Conservation (phyloP, 2,888 invertebrate genomes). For the Ecliptopera silaceata region DNA sequence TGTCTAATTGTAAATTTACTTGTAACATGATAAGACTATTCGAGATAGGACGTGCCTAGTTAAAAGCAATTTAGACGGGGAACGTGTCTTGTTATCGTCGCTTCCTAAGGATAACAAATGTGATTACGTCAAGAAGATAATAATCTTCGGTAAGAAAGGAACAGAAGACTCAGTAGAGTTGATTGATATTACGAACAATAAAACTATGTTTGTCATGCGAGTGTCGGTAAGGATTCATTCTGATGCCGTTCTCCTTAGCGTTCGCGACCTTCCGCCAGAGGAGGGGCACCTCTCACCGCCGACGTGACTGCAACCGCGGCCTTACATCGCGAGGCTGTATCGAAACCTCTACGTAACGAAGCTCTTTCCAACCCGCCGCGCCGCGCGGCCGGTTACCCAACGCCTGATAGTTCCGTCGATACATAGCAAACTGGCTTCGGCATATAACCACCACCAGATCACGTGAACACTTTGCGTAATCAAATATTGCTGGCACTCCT, state of each 20-base stretch:
- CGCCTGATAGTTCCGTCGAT: conserved; percentile 76
- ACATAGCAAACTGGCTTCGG: conserved; percentile 66
- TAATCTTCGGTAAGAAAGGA: conserved; percentile 25
- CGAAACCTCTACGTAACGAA: conserved; percentile 80
- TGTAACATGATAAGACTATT: conserved; percentile 65
- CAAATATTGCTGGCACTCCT: conserved; percentile 69
- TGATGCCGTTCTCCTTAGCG: conserved; percentile 77
- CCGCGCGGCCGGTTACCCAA: conserved; percentile 66
- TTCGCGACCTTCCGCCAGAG: conserved; percentile 78
- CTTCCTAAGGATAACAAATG: conserved; percentile 52
- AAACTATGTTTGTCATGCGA: conserved; percentile 48
- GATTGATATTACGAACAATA: conserved; percentile 5
- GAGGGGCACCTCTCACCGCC: conserved; percentile 80
- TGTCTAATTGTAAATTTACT: conserved; percentile 52
- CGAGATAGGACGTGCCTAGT: conserved; percentile 34
- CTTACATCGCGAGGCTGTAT: conserved; percentile 82
- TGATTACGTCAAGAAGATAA: conserved; percentile 33
- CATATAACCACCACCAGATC: conserved; percentile 67
- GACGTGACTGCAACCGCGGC: conserved; percentile 82
- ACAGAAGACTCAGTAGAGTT: conserved; percentile 6
- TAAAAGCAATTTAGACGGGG: conserved; percentile 48
- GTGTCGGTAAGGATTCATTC: conserved; percentile 75
- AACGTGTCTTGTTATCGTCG: conserved; percentile 53
- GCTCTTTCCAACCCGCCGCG: conserved; percentile 69
- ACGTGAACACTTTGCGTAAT: conserved; percentile 77